Evolutionary conservation across 2,113 vertebrate species (phyloP).

Genomic region (Xiphophorus couchianus): DNA sequence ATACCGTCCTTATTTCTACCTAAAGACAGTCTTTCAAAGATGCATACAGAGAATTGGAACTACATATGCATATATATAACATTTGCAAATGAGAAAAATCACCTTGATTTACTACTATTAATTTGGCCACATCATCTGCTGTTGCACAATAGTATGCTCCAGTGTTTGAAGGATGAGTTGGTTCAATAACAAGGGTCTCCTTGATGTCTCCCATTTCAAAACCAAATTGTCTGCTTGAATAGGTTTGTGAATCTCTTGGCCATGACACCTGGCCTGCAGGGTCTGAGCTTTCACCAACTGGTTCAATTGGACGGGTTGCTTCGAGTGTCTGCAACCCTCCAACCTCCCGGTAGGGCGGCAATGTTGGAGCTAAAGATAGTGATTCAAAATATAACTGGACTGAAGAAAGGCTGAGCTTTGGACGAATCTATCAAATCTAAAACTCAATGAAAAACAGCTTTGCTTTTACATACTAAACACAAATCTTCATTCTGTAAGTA

Average conservation of each 20-base stretch:
- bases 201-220: slow-evolving; percentile 76
- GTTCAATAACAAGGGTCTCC: slow-evolving; percentile 84
- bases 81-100: slow-evolving; percentile 55
- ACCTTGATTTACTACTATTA: slow-evolving; percentile 89
- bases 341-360: slow-evolving; percentile 62
- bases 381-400: slow-evolving; percentile 70
- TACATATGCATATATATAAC: slow-evolving; percentile 21
- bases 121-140: slow-evolving; percentile 86
- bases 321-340: slow-evolving; percentile 69
- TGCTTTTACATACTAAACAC: slow-evolving; percentile 13
- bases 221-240: slow-evolving; percentile 72
- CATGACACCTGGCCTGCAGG: slow-evolving; percentile 77
- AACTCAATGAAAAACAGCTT: slow-evolving; percentile 47
- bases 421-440: slow-evolving; percentile 52
- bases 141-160: slow-evolving; percentile 90
- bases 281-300: slow-evolving; percentile 78
- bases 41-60: slow-evolving; percentile 27
- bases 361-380: slow-evolving; percentile 76
- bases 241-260: slow-evolving; percentile 85
- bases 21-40: slow-evolving; percentile 33
- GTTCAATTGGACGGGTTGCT: slow-evolving; percentile 51
- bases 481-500: slow-evolving; percentile 34
- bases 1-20: slow-evolving; percentile 28
- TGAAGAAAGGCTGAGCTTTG: slow-evolving; percentile 48
- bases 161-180: slow-evolving; percentile 81